Evolutionary conservation across 2,113 vertebrate genomes (phyloP).

Genomic region (Amphiprion percula): DNA sequence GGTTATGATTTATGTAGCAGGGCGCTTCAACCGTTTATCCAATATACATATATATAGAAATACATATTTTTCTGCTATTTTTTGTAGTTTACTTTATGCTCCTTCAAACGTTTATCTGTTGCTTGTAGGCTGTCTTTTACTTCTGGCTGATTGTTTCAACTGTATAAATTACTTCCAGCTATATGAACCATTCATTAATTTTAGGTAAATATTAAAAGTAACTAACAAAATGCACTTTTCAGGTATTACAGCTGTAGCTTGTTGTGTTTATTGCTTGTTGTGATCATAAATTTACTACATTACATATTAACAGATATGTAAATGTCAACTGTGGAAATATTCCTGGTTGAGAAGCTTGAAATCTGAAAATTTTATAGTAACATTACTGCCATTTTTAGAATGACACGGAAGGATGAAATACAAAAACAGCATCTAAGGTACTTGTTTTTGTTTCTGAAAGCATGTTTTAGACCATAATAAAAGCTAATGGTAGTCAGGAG

Average conservation of each 20-base stretch:
- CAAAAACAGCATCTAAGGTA: background rate
- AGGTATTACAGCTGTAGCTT: too few species aligned
- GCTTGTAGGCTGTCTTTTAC: too few species aligned
- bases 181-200: background rate
- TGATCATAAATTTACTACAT: too few species aligned
- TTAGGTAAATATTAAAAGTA: background rate
- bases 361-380: background rate
- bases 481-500: background rate
- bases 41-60: background rate
- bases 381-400: background rate
- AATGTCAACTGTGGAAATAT: background rate
- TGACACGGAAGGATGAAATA: background rate
- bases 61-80: too few species aligned
- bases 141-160: background rate
- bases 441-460: background rate
- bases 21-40: background rate
- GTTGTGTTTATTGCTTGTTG: too few species aligned
- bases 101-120: too few species aligned
- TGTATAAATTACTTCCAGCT: background rate
- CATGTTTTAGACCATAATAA: slow-evolving; percentile 1
- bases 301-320: too few species aligned
- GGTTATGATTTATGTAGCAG: slow-evolving; percentile 20
- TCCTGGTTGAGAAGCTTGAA: background rate
- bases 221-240: too few species aligned
- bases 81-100: too few species aligned